Evolutionary conservation across 2,797 vertebrate species (phyloP).

Genomic region (Sebastes jordani): DNA sequence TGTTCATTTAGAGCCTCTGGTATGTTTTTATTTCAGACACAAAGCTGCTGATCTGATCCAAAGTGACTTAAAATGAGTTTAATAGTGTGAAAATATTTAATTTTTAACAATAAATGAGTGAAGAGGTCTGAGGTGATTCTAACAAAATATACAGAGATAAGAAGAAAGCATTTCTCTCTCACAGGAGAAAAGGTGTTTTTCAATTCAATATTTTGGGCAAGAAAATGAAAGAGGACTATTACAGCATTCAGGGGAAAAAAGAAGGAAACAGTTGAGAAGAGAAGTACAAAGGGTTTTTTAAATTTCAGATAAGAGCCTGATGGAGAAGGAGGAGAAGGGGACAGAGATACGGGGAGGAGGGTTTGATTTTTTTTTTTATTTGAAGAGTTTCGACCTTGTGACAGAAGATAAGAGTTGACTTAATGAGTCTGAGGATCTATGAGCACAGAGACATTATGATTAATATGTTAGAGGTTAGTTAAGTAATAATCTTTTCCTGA

Average conservation of each 20-base stretch:
- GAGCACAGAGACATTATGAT: not conserved
- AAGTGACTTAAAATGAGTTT: not conserved
- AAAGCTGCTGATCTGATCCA: not conserved
- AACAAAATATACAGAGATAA: not conserved
- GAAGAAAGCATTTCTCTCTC: not conserved
- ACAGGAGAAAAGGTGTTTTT: not conserved
- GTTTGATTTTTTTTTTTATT: slow-evolving; percentile 6
- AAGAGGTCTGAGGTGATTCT: not conserved
- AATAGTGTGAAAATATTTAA: not conserved
- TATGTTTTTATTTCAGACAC: not conserved
- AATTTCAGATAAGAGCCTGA: slow-evolving; percentile 2
- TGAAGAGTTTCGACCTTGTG: not conserved
- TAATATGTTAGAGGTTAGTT: not conserved
- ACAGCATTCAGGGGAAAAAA: not conserved
- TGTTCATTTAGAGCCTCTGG: not conserved
- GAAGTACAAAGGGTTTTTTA: slow-evolving; percentile 19
- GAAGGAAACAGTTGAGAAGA: not conserved
- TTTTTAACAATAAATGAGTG: not conserved
- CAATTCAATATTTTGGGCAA: not conserved
- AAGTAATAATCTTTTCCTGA: not conserved
- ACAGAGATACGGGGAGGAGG: not conserved
- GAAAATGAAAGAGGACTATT: not conserved
- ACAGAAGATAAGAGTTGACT: slow-evolving; percentile 35
- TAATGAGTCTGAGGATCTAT: slow-evolving; percentile 15
- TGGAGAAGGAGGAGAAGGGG: not conserved